Evolutionary conservation across 2,888 invertebrate genomes (phyloP).

Genomic region (Drosophila antonietae): DNA sequence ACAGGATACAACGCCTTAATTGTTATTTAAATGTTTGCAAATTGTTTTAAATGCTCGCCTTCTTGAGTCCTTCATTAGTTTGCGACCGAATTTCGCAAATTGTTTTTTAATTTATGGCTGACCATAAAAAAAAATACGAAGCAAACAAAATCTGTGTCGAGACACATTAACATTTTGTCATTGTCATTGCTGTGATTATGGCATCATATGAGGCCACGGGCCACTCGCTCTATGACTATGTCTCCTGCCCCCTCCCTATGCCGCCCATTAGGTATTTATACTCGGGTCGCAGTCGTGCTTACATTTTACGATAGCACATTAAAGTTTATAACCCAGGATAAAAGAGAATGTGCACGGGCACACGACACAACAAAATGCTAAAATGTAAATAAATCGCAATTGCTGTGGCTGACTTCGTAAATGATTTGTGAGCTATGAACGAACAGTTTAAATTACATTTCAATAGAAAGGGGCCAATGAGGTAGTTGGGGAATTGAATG

Average conservation of each 20-base stretch:
- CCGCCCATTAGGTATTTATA: conserved; percentile 36
- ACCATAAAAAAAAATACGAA: conserved; percentile 50
- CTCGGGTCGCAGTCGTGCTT: conserved; percentile 30
- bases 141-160: conserved; percentile 11
- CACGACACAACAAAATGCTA: conserved; percentile 43
- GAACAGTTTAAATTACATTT: background rate
- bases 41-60: conserved; percentile 57
- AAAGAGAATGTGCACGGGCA: conserved; percentile 13
- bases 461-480: background rate
- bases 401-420: conserved; percentile 7
- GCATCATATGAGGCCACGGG: conserved; percentile 39
- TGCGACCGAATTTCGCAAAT: conserved; percentile 43
- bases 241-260: conserved; percentile 5
- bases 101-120: conserved; percentile 72
- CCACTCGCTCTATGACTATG: background rate
- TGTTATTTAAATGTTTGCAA: conserved; percentile 66
- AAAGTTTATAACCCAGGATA: conserved; percentile 62
- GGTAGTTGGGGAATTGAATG: background rate
- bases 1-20: conserved; percentile 46
- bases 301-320: conserved; percentile 68
- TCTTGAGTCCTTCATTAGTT: conserved; percentile 30
- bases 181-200: conserved; percentile 66
- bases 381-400: conserved; percentile 47
- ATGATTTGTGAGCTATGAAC: conserved; percentile 9
- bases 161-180: conserved; percentile 61